Base-by-base conservation (phyloP, 1,140 invertebrate genomes). In the Dolichoris vasculosae region DNA sequence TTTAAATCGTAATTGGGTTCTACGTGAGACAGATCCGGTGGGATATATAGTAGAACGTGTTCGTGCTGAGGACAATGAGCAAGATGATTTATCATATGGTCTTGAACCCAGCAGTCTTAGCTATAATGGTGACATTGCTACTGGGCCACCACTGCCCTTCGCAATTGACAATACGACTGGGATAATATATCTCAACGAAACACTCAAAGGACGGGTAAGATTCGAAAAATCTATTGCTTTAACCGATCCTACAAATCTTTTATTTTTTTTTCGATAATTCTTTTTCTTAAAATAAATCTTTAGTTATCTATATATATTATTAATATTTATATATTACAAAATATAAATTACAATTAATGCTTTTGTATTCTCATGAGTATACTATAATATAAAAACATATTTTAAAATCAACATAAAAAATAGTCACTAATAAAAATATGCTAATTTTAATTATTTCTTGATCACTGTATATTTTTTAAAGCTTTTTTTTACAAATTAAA, bases 161-260 rank as follows among this genome's bases (percentile, higher is more conserved):
- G 92, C 91, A 17, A 97, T 97, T 77, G 94, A 97, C 90, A 94
- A 94, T 55, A 91, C 93, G 7, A 96, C 95, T 17, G 96, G 96
- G 23, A 94, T 95, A 9, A 95, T 97, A 64, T 95, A 94, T 88
- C 92, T 97, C 17, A 96, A 96, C 82, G 95, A 97, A 80, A 95
- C 95, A 4, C 91, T 97, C 2, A 92, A 93, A 88, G 95, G 94
- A 83, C 94, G 94, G 90, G 96, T 96, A 93, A 95, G 94, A 75
- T 26, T 26, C 9, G 23, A 23, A 13, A 26, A 59, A 59, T 3
- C 1, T 4, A 26, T 59, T 59, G 55, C 23, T 59, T 4, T 4
- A 26, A 6, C 26, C 20, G 0, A 7, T 32, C 6, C 2, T 35
- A 1, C 20, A 67, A 17, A 7, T 35, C 30, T 67, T n/a, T 32